Evolutionary conservation across 2,888 invertebrate species (phyloP), one percentile per base, ranked within the genome.

Genomic region (Lacanobia wlatinum): DNA sequence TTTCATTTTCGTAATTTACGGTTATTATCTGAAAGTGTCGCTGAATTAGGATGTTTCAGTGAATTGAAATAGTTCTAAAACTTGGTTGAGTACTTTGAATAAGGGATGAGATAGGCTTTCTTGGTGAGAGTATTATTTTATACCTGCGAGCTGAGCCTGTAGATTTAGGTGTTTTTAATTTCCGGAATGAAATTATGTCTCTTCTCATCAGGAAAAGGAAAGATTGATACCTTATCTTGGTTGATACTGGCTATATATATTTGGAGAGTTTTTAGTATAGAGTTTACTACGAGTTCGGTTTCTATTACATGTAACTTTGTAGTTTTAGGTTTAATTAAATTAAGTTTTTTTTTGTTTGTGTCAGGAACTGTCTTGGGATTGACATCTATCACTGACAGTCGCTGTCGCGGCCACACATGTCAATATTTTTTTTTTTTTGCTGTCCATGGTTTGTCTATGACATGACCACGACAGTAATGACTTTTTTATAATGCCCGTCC

Each of bases 11-110:
- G 28, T 63, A 59, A 69, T 34, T 52, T 55, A 76, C 60, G 46
- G 18, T 65, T 70, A 77, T 40, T 28, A 58, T 48, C 52, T 18
- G 16, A 46, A 70, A 58, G 7, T 52, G 34, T 12, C 28, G 5
- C 16, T 58, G 52, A 77, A 77, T n/a, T 46, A 65, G 18, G 28
- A 46, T 43, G 46, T 61, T 56, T 40, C 8, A 65, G 55, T 38
- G 38, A 14, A 65, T 70, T 71, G 40, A 61, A 61, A 65, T 71
- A 71, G 77, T 77, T 76, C 16, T 23, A 18, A 48, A 55, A 65
- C 53, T 76, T 34, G 23, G 4, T 53, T n/a, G 52, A 74, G 8
- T 21, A 52, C 46, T 59, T 53, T 59, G 18, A 46, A 52, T 64
- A 38, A 16, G 21, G 46, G 16, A 28, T 55, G 28, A 66, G 40